phyloP scores from a whole-genome alignment of 2,888 invertebrate genomes.

The Hofmannophila pseudospretella region DNA sequence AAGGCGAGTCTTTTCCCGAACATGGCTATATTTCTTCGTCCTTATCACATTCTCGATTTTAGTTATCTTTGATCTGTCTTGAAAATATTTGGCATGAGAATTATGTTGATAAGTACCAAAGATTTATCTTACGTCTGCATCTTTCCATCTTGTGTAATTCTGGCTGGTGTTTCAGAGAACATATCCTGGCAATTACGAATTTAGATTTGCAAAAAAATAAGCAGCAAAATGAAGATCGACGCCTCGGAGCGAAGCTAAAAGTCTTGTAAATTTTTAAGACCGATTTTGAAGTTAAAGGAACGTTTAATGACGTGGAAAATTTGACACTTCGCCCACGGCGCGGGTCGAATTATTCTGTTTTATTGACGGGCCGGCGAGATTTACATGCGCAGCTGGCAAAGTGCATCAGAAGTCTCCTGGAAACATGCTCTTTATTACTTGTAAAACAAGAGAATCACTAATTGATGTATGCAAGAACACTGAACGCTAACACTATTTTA shows the following conservation, averaged over 20 bases:
- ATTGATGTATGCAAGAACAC: no score
- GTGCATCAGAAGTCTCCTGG: background rate
- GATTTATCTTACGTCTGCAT: no score
- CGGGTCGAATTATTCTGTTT: constrained; percentile 54
- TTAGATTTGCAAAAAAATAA: no score
- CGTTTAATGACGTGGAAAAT: constrained; percentile 67
- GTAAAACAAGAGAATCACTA: constrained; percentile 3
- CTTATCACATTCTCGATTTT: constrained; percentile 12
- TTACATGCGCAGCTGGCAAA: constrained; percentile 26
- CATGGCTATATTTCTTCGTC: constrained; percentile 23
- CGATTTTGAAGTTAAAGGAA: constrained; percentile 47
- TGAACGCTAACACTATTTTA: no score
- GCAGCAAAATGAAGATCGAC: constrained; percentile 24
- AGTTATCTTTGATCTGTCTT: constrained; percentile 9
- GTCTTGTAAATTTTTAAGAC: constrained; percentile 37
- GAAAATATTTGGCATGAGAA: no score
- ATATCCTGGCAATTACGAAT: no score
- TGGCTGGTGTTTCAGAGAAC: no score
- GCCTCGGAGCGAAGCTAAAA: constrained; percentile 19
- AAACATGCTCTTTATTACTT: constrained; percentile 1
- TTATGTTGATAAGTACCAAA: no score
- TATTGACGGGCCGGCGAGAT: constrained; percentile 49
- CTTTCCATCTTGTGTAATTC: no score
- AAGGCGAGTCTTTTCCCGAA: constrained; percentile 59
- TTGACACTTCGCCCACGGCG: constrained; percentile 58